Percentiles rank a stretch among this genome's conserved stretches.
phyloP scores from a whole-genome alignment of 2,113 vertebrate species.

The Choloepus hoffmanni region DNA sequence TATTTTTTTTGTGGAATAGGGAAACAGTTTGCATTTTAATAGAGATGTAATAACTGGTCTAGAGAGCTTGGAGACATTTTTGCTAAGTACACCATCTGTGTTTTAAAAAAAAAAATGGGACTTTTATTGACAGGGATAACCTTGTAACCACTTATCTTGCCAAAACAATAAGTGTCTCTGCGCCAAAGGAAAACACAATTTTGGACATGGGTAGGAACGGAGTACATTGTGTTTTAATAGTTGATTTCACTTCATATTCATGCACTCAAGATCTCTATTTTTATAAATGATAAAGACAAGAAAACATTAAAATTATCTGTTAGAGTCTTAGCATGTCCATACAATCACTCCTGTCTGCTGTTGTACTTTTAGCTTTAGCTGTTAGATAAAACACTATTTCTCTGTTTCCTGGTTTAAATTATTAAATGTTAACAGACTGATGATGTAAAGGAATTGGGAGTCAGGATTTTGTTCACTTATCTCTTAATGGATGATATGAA shows the following conservation, averaged over 20 bases:
- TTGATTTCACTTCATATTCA: conserved; percentile 6
- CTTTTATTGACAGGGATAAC: not conserved
- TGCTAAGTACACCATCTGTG: not conserved
- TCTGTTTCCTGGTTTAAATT: conserved; percentile 30
- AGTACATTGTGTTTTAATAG: not conserved
- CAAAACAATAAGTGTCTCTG: not conserved
- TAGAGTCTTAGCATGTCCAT: not conserved
- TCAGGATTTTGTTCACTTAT: conserved; percentile 67
- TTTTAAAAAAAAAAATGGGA: not conserved
- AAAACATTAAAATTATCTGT: not conserved
- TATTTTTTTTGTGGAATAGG: too few species aligned
- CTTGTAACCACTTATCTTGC: not conserved
- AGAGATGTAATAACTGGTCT: not conserved
- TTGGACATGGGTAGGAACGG: not conserved
- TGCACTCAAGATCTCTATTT: not conserved
- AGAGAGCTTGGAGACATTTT: not conserved
- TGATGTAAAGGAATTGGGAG: conserved; percentile 56
- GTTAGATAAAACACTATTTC: not conserved
- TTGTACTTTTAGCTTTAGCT: conserved; percentile 42
- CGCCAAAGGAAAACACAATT: not conserved
- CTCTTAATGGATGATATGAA: conserved; percentile 53
- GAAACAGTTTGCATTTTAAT: not conserved
- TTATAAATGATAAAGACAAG: conserved; percentile 41
- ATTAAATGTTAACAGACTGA: conserved; percentile 65
- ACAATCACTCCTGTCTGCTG: not conserved